Conservation (phyloP, 1,140 invertebrate genomes). For the Drosophila pallidifrons region DNA sequence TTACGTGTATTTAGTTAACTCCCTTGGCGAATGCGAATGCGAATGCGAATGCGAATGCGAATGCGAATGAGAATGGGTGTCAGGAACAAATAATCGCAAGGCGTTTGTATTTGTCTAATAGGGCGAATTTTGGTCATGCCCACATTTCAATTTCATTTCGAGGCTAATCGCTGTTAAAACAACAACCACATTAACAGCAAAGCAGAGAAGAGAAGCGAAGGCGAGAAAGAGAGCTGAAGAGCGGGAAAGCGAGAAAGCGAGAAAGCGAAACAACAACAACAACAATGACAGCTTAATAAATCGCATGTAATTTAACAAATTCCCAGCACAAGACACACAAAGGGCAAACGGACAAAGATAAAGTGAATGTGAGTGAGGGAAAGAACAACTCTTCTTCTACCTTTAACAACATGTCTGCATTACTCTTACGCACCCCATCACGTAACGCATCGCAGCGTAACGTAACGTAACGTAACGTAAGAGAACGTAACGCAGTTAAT, state of each 20-base stretch:
- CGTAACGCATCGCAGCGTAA: too few relatives aligned
- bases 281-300: conserved; percentile 50
- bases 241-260: background rate
- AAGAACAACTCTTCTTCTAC: background rate
- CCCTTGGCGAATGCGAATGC: background rate
- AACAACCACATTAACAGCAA: conserved; percentile 34
- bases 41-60: background rate
- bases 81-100: conserved; percentile 69
- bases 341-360: conserved; percentile 31
- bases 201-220: background rate
- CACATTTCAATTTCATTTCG: conserved; percentile 55
- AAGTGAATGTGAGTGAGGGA: conserved; percentile 35
- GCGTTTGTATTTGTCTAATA: conserved; percentile 64
- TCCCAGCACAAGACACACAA: conserved; percentile 47
- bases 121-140: conserved; percentile 30
- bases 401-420: background rate
- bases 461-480: too few relatives aligned
- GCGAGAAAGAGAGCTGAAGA: background rate
- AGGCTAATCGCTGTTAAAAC: conserved; percentile 60
- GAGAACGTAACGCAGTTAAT: conserved; percentile 4
- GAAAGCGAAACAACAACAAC: conserved; percentile 2
- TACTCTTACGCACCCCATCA: too few relatives aligned
- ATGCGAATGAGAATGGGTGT: background rate
- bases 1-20: too few relatives aligned
- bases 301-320: conserved; percentile 70